These are phyloP conservation scores for Scaptomyza cyrtandrae DNA, from an alignment of 2,888 invertebrate genomes.

Conservation along the genomic window DNA sequence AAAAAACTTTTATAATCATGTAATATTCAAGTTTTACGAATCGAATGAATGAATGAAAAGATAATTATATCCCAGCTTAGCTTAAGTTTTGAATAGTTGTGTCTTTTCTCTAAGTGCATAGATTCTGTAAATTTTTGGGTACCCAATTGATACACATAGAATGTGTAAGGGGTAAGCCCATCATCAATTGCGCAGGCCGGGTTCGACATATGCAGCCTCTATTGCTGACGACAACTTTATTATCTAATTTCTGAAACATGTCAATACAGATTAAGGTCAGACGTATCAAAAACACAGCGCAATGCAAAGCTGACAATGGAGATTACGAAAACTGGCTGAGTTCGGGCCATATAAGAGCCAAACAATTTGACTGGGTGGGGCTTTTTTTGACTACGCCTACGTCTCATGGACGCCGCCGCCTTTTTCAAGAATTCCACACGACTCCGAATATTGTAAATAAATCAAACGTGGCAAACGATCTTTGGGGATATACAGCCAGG, in stretches of 20 bases:
- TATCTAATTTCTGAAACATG: conserved; percentile 78
- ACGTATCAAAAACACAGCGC: conserved; percentile 62
- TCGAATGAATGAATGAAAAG: no score
- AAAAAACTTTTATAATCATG: no score
- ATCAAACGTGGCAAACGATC: conserved; percentile 24
- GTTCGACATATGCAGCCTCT: conserved; percentile 26
- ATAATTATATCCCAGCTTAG: no score
- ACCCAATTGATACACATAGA: conserved; percentile 42
- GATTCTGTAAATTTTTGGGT: neutral
- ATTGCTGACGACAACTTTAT: conserved; percentile 63
- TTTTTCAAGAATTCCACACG: conserved; percentile 2
- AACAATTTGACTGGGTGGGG: conserved; percentile 14
- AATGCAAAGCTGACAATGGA: conserved; percentile 70
- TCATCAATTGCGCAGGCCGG: conserved; percentile 50
- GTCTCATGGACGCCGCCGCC: conserved; percentile 32
- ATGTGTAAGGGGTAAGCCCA: conserved; percentile 53
- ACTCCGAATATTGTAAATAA: conserved; percentile 14
- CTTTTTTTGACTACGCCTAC: conserved; percentile 34
- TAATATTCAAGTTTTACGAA: no score
- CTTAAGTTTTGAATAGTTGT: no score
- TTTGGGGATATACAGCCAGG: conserved; percentile 10
- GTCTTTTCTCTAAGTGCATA: neutral
- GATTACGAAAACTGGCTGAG: conserved; percentile 57
- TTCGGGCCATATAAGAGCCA: conserved; percentile 1
- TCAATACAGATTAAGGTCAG: conserved; percentile 81